Percentiles rank a stretch among this genome's conserved stretches.
Conservation (phyloP, 2,113 vertebrate species). For the Equus quagga region DNA sequence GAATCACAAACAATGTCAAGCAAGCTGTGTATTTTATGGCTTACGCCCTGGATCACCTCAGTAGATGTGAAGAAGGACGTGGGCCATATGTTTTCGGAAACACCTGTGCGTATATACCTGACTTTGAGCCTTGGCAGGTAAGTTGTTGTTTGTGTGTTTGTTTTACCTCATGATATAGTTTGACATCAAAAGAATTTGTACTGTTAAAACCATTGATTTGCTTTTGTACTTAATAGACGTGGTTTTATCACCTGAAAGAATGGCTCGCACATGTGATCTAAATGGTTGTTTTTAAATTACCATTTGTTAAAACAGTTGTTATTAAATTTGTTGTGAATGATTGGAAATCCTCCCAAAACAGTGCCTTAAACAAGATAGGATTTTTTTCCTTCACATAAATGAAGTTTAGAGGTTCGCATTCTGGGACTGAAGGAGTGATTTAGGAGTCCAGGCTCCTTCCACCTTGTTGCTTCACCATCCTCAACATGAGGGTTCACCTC, state of each 20-base stretch:
- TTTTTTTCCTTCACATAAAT: neutral
- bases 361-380: neutral
- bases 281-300: neutral
- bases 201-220: neutral
- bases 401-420: neutral
- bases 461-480: neutral
- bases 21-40: conserved; percentile 92
- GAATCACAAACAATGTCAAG: conserved; percentile 92
- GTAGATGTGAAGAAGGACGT: conserved; percentile 78
- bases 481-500: neutral
- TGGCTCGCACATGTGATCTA: neutral
- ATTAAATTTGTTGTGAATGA: neutral
- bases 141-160: neutral
- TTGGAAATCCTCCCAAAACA: neutral
- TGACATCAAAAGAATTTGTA: neutral
- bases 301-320: neutral
- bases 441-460: neutral
- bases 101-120: conserved; percentile 86
- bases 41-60: conserved; percentile 88
- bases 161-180: neutral
- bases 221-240: neutral
- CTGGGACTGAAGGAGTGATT: neutral
- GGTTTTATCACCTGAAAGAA: neutral
- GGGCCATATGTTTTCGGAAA: conserved; percentile 86
- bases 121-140: conserved; percentile 92